Percentiles rank a stretch among this genome's conserved stretches.
These are phyloP conservation scores for Pantherophis vulpinus DNA, from an alignment of 2,797 vertebrate genomes.

Conservation along the genomic window DNA sequence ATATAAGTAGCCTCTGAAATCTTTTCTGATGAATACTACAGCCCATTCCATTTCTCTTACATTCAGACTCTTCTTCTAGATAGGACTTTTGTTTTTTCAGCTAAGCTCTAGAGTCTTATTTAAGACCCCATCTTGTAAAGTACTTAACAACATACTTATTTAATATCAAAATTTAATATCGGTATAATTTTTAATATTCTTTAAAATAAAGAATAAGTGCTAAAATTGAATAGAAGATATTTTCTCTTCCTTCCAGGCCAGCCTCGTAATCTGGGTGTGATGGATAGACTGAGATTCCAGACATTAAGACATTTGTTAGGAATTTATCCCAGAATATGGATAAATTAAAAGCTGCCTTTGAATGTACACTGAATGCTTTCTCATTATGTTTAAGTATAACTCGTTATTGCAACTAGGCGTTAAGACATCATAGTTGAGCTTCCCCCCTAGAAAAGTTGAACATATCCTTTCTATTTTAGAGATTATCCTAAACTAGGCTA, in stretches of 20 bases:
- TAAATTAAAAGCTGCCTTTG: background rate
- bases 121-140: background rate
- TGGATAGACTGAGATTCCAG: background rate
- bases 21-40: background rate
- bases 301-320: background rate
- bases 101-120: background rate
- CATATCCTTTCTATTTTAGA: background rate
- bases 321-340: background rate
- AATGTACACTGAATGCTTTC: background rate
- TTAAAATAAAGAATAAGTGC: background rate
- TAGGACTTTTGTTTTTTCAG: background rate
- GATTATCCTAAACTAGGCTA: background rate
- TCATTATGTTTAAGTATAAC: background rate
- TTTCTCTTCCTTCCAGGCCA: background rate
- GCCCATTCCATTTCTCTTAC: background rate
- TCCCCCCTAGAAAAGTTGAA: background rate
- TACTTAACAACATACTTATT: background rate
- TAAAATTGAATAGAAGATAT: background rate
- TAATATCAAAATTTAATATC: background rate
- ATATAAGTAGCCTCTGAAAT: background rate
- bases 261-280: background rate
- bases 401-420: background rate
- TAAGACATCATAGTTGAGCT: background rate
- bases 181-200: background rate
- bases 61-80: background rate